phyloP scores from a whole-genome alignment of 2,797 vertebrate species.

The Hydrophis major region DNA sequence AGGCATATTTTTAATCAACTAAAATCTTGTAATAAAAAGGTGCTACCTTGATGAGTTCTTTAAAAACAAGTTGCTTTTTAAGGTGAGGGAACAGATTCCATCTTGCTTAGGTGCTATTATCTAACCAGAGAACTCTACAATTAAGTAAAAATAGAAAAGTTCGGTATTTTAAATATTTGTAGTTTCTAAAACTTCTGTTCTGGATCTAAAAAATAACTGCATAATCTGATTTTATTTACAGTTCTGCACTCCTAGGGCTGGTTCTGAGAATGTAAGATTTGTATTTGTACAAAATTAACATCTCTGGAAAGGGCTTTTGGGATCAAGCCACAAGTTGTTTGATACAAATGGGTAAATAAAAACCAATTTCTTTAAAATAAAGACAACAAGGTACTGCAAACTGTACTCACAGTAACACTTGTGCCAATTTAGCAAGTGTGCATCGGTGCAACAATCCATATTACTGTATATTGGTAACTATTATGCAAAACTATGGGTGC shows the following conservation, averaged over 20 bases:
- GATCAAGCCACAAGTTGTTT: not conserved
- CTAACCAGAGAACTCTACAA: constrained; percentile 66
- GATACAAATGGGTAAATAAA: not conserved
- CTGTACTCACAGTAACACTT: constrained; percentile 12
- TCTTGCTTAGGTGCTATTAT: constrained; percentile 75
- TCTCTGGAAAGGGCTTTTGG: not conserved
- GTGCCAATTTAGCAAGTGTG: not conserved
- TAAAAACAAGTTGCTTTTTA: not conserved
- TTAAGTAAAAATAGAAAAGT: constrained; percentile 44
- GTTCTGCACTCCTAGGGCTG: not conserved
- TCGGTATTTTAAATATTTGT: constrained; percentile 27
- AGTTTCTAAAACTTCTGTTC: constrained; percentile 9
- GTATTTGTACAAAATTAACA: not conserved
- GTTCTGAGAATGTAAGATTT: not conserved
- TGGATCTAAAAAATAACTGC: not conserved
- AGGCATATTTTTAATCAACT: constrained; percentile 69
- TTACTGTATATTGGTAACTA: constrained; percentile 35
- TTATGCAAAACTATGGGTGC: constrained; percentile 47
- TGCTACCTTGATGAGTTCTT: constrained; percentile 58
- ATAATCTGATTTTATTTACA: not conserved
- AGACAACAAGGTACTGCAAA: not conserved
- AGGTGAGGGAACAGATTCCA: constrained; percentile 61
- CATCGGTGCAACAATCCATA: constrained; percentile 6
- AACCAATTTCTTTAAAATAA: not conserved
- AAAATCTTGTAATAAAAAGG: constrained; percentile 71